These are phyloP conservation scores for Sitobion miscanthi DNA, from an alignment of 1,140 invertebrate species.

Conservation along the genomic window DNA sequence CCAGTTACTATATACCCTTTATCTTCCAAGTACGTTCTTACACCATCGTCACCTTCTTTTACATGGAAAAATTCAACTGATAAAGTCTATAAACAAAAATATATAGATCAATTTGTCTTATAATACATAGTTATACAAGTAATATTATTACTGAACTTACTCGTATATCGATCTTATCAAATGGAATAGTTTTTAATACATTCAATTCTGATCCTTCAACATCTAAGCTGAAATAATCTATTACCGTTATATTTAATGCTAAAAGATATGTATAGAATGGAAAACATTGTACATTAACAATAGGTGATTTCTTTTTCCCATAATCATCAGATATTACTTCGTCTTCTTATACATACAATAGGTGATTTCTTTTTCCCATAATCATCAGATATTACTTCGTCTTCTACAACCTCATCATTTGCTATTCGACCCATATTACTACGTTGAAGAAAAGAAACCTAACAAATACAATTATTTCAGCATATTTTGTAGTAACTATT, in stretches of 20 bases:
- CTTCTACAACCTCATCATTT: constrained; percentile 57
- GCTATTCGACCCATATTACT: constrained; percentile 62
- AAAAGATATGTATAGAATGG: constrained; percentile 65
- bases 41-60: constrained; percentile 54
- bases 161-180: constrained; percentile 64
- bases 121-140: not conserved
- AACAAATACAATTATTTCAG: constrained; percentile 8
- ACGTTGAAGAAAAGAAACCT: constrained; percentile 63
- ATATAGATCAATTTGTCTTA: not conserved
- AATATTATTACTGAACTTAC: constrained; percentile 58
- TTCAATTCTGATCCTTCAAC: constrained; percentile 67
- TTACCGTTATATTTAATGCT: constrained; percentile 63
- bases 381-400: not conserved
- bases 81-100: constrained; percentile 53
- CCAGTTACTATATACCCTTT: constrained; percentile 56
- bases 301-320: constrained; percentile 55
- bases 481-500: not conserved
- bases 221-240: constrained; percentile 66
- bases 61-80: constrained; percentile 57
- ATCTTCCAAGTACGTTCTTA: constrained; percentile 52
- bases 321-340: constrained; percentile 4
- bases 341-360: constrained; percentile 58
- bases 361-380: constrained; percentile 57
- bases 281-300: constrained; percentile 65
- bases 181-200: constrained; percentile 67